phyloP scores from a whole-genome alignment of 2,888 invertebrate genomes.

The Hemaris fuciformis region DNA sequence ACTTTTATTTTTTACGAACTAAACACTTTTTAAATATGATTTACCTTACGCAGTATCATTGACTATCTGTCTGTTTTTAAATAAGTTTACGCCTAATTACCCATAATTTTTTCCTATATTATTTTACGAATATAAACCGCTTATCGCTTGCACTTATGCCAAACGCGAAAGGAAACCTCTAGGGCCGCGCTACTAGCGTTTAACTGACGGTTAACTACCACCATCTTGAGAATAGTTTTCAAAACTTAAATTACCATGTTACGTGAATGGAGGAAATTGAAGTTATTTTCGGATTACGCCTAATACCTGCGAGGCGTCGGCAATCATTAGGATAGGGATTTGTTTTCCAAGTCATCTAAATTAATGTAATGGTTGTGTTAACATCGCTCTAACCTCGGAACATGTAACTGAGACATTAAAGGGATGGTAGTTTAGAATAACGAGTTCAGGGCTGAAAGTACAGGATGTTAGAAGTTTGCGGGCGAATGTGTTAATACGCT shows the following conservation, averaged over 20 bases:
- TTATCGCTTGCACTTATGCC: constrained; percentile 15
- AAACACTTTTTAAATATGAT: too few species aligned
- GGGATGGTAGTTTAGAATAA: too few species aligned
- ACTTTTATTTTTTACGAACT: too few species aligned
- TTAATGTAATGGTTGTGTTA: neutral
- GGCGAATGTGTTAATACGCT: too few species aligned
- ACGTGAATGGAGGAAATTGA: constrained; percentile 35
- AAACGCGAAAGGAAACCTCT: constrained; percentile 38
- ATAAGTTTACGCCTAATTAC: too few species aligned
- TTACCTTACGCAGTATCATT: too few species aligned
- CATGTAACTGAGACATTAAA: neutral
- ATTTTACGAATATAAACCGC: too few species aligned
- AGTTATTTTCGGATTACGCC: constrained; percentile 45
- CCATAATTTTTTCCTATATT: too few species aligned
- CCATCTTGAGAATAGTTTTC: constrained; percentile 59
- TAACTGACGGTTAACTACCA: constrained; percentile 58
- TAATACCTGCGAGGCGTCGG: constrained; percentile 21
- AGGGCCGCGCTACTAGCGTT: constrained; percentile 43
- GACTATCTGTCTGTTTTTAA: too few species aligned
- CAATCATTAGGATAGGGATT: neutral
- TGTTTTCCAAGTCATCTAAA: neutral
- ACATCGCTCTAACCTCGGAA: neutral
- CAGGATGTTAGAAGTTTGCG: too few species aligned
- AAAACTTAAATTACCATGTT: constrained; percentile 67
- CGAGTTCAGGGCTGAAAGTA: too few species aligned